These are phyloP conservation scores for Takifugu bimaculatus DNA, from an alignment of 2,113 vertebrate genomes.

Conservation along the genomic window DNA sequence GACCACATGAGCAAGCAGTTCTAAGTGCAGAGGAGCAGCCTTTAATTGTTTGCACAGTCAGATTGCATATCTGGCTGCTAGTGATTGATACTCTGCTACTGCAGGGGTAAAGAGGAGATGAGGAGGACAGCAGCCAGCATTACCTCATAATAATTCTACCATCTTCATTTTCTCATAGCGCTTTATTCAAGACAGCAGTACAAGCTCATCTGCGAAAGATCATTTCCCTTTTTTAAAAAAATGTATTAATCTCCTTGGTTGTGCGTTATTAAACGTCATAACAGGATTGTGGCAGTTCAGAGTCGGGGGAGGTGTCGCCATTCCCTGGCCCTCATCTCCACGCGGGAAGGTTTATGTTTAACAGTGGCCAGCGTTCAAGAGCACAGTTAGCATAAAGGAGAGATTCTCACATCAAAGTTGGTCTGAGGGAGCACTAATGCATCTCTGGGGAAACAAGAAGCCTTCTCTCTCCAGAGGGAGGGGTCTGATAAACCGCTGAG, in stretches of 20 bases:
- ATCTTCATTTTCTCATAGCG: conserved; percentile 10
- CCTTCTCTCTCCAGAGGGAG: neutral
- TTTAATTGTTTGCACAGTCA: conserved; percentile 74
- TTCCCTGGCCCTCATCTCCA: neutral
- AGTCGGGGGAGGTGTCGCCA: neutral
- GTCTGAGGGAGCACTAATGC: neutral
- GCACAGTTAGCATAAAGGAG: neutral
- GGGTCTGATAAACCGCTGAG: neutral
- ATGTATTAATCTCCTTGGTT: neutral
- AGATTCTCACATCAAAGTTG: neutral
- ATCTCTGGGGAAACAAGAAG: neutral
- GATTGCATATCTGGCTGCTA: conserved; percentile 61
- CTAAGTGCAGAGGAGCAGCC: conserved; percentile 60
- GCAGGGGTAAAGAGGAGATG: conserved; percentile 9
- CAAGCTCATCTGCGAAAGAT: neutral
- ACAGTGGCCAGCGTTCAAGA: conserved; percentile 8
- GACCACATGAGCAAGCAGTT: conserved; percentile 57
- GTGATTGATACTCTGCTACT: conserved; percentile 63
- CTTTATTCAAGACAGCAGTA: conserved; percentile 8
- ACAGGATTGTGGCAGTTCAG: too few species aligned
- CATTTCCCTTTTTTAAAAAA: neutral
- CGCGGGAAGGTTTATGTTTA: conserved; percentile 16
- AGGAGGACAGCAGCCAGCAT: conserved; percentile 21
- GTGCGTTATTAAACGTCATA: too few species aligned
- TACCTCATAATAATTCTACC: conserved; percentile 32